Evolutionary conservation across 2,888 invertebrate species (phyloP), one percentile per base, ranked within the genome.

Genomic region (Geotrupes spiniger): DNA sequence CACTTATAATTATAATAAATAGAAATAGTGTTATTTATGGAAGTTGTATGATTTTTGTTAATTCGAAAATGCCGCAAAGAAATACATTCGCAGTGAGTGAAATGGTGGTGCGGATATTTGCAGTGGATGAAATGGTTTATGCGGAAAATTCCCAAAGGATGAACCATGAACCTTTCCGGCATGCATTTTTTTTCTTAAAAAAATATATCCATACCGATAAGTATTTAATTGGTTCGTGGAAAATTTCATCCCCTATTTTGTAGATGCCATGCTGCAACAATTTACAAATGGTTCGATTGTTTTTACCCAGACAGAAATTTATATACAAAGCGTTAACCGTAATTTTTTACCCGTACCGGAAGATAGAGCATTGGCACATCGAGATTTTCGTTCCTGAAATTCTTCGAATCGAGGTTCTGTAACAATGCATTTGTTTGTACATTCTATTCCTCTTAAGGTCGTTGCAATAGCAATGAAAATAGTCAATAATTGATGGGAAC

Each of bases 251-350:
- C 42, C 48, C 37, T 37, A 48, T 48, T 48, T 48, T 48, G 48
- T 41, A 41, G 48, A 41, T 42, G 42, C 48, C 48, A 42, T 48
- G 42, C 48, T 48, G 48, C 16, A 48, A 48, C 48, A 48, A 48
- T 48, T 42, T 36, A 36, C 16, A 14, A 36, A 2, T 31, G 6
- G 33, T 16, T 16, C 36, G 15, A 36, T 36, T 15, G 33, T 21
- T 21, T 21, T 21, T 21, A 6, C 21, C 21, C 21, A 21, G 6
- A 31, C 10, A 31, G 31, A 36, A 36, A 11, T 16, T 14, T 31
- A 3, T 14, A 31, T 14, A 11, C 12, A 36, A 36, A 12, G 27
- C 15, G 26, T 41, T 46, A 17, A 29, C 10, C 33, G 26, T 33
- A 46, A 29, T 33, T 8, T 4, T 16, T 6, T 46, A 21, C 21